A percentile compares a stretch with the other conserved stretches of the same genome.
These are phyloP conservation scores for Sebastes elongatus DNA, from an alignment of 2,797 vertebrate species.

Conservation along the genomic window DNA sequence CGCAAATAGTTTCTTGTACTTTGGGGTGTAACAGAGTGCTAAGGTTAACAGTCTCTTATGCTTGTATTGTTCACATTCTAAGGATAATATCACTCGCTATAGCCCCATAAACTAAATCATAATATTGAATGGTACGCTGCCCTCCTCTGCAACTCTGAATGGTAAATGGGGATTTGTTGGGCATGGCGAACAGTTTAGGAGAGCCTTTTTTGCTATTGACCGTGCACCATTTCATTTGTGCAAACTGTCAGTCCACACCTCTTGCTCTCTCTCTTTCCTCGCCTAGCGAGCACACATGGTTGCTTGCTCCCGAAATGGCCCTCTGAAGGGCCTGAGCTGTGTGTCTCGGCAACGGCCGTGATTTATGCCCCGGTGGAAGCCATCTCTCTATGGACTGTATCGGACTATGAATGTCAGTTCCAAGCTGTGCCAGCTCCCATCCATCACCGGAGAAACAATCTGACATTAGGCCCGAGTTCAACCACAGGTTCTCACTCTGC, in stretches of 20 bases:
- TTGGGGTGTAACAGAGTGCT: slow-evolving; percentile 12
- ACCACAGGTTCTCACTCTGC: slow-evolving; percentile 35
- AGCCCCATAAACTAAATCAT: slow-evolving; percentile 41
- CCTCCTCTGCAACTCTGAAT: slow-evolving; percentile 13
- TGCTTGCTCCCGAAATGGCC: slow-evolving; percentile 56
- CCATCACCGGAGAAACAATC: slow-evolving; percentile 64
- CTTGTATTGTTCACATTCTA: slow-evolving; percentile 36
- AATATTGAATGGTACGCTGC: slow-evolving; percentile 18
- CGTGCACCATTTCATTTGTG: slow-evolving; percentile 37
- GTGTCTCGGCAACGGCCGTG: slow-evolving; percentile 49
- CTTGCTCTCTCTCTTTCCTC: not conserved
- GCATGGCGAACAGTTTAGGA: slow-evolving; percentile 43
- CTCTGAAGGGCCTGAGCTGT: slow-evolving; percentile 39
- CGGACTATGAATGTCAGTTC: slow-evolving; percentile 74
- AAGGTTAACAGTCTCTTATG: slow-evolving; percentile 42
- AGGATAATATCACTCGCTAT: slow-evolving; percentile 23
- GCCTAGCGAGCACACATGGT: slow-evolving; percentile 18
- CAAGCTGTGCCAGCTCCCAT: slow-evolving; percentile 60
- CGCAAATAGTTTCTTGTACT: not conserved
- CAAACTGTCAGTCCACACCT: slow-evolving; percentile 24
- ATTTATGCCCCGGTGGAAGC: slow-evolving; percentile 68
- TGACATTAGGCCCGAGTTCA: slow-evolving; percentile 62
- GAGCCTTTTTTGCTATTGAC: slow-evolving; percentile 35
- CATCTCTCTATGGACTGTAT: slow-evolving; percentile 67
- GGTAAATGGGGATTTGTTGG: slow-evolving; percentile 48